These are phyloP conservation scores for Cyanoramphus novaezelandiae DNA, from an alignment of 2,113 vertebrate species.

Conservation along the genomic window DNA sequence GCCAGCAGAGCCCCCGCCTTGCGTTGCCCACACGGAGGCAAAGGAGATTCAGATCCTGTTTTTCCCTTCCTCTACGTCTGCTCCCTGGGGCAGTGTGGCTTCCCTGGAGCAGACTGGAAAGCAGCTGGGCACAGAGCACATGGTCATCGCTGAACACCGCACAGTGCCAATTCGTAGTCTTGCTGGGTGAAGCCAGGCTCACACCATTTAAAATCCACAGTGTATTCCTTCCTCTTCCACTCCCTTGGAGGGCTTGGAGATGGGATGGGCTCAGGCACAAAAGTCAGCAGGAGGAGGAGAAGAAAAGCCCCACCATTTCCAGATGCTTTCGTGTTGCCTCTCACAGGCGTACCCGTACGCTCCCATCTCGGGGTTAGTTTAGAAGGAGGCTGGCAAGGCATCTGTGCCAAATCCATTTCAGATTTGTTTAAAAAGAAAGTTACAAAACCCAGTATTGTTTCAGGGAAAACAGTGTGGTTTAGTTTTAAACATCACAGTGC, in stretches of 20 bases:
- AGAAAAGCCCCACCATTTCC: not conserved
- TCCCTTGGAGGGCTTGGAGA: not conserved
- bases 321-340: not conserved
- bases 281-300: not conserved
- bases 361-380: not conserved
- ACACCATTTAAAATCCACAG: not conserved
- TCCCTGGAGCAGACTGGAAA: not conserved
- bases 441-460: conserved; percentile 62
- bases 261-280: not conserved
- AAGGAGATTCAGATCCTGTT: not conserved
- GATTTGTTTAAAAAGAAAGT: conserved; percentile 60
- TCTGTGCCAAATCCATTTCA: conserved; percentile 35
- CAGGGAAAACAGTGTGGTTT: conserved; percentile 36
- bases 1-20: not conserved
- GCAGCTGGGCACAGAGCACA: not conserved
- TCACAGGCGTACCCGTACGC: not conserved
- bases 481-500: conserved; percentile 37
- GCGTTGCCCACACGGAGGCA: not conserved
- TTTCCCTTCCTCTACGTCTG: fast-evolving
- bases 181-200: conserved; percentile 16
- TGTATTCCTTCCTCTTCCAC: not conserved
- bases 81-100: not conserved
- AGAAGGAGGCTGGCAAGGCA: not conserved
- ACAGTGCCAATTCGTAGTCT: not conserved
- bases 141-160: not conserved